Conservation (phyloP, 2,888 invertebrate genomes). For the Acrobasis suavella region DNA sequence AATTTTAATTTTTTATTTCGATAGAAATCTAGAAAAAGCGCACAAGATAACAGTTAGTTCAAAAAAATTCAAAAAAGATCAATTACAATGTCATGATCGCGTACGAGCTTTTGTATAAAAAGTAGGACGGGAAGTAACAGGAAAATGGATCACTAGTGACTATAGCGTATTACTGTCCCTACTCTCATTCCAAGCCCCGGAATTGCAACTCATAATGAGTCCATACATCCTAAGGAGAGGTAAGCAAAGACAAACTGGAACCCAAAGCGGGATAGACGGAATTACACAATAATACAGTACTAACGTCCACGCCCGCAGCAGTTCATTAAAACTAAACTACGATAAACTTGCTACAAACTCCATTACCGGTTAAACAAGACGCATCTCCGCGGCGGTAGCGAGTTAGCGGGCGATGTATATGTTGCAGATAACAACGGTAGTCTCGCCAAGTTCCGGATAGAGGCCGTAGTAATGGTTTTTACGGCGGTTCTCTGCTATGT, state of each 20-base stretch:
- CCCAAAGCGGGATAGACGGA: conserved; percentile 18
- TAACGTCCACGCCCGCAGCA: conserved; percentile 39
- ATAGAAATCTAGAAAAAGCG: no score
- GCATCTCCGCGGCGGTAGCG: conserved; percentile 36
- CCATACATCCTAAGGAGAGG: conserved; percentile 10
- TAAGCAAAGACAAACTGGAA: conserved; percentile 10
- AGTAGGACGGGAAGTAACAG: no score
- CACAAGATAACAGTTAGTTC: no score
- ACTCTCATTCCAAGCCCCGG: not conserved
- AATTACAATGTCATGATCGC: no score
- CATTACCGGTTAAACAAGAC: conserved; percentile 51
- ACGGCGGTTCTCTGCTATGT: conserved; percentile 21
- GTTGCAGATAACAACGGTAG: conserved; percentile 40
- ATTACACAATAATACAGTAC: conserved; percentile 26
- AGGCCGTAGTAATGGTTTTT: conserved; percentile 28
- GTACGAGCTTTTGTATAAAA: no score
- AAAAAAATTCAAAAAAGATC: no score
- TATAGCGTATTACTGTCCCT: not conserved
- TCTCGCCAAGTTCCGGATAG: conserved; percentile 35
- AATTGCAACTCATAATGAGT: not conserved
- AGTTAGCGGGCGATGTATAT: conserved; percentile 42
- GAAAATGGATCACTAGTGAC: no score
- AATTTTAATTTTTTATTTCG: no score
- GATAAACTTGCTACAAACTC: conserved; percentile 58
- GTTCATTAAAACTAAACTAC: conserved; percentile 56